Base-by-base conservation (phyloP, 1,140 invertebrate species). In the Ceratina japonica region DNA sequence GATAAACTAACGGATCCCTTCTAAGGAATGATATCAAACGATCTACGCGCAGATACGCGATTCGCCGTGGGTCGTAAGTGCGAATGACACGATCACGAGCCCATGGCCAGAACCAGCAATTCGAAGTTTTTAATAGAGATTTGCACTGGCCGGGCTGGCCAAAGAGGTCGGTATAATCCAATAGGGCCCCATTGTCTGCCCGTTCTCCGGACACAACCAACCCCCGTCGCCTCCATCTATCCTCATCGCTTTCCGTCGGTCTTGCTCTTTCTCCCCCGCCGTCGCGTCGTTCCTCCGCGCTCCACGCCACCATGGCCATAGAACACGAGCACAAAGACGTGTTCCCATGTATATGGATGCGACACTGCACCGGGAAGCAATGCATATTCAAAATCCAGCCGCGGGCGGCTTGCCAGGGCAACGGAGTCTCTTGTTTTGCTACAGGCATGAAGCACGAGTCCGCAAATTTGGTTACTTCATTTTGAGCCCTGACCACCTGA, bases 341-440 rank as follows among this genome's bases (percentile, higher is more conserved):
- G 81, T 79, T 64, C 77, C 64, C 78, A 84, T 84, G 83, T 84
- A 85, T 85, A 85, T 85, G 83, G 83, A 86, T 85, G 84, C 83
- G 84, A 86, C 83, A 82, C 79, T 86, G 84, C 84, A 85, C 80
- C 81, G 84, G 86, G 83, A 90, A 89, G 90, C 89, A 91, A 92
- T 92, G 91, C 90, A 91, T 92, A 92, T 92, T 92, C 90, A 92
- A 92, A 92, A 91, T 91, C 88, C 87, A 88, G 90, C 91, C 91
- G 90, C 91, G 86, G 90, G 90, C 90, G 79, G 86, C 86, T 82
- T 86, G 84, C 82, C 82, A 85, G 84, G 83, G 80, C 83, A 86
- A 85, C 84, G 84, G 83, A 85, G 83, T 87, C 88, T 87, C 87
- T 87, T 89, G 89, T 90, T 90, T 90, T 89, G 84, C 86, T 88